Base-by-base conservation (phyloP, 2,113 vertebrate genomes). In the Maccullochella peelii region DNA sequence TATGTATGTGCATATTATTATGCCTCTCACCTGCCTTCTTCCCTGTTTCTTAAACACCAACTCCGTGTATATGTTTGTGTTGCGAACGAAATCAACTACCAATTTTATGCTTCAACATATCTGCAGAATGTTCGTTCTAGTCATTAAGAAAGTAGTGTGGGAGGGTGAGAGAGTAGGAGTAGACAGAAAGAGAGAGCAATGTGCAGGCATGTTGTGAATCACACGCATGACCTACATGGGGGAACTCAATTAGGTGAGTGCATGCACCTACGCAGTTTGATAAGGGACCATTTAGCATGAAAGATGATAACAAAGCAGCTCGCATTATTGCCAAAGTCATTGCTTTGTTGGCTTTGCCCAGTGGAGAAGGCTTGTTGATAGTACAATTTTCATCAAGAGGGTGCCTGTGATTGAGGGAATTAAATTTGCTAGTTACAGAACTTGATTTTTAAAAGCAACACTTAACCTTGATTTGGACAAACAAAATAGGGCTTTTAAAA, bases 201-300 rank as follows among this genome's bases (percentile, higher is more conserved):
- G 73, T 73, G 75, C 59, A 76, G 63, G 63, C 73, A 84, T 79
- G 85, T 85, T 85, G 68, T 88, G 50, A 90, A 80, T 68, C 70
- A 75, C 85, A 73, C 7, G 7, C 52, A 33, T 86, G 85, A 87
- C 89, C 82, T 86, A 84, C 77, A 82, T 84, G 71, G 44, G 4
- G 70, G 75, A 73, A 72, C 68, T 80, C 85, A 68, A 83, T 87
- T 83, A 82, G 73, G 76, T 52, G 62, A 68, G 66, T 25, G 75
- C 8, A 20, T 38, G 62, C 82, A 75, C 87, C 57, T 55, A 85
- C 70, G 20, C 76, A 20, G 59, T 75, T 84, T 91, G 82, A 84
- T 82, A 73, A 75, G 81, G 66, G 76, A 83, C 52, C 57, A 38
- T 82, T 84, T 77, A 63, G 73, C 11, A 0, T 78, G 66, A 66